Conservation (phyloP, 2,888 invertebrate species). For the Ectropis crepuscularia region DNA sequence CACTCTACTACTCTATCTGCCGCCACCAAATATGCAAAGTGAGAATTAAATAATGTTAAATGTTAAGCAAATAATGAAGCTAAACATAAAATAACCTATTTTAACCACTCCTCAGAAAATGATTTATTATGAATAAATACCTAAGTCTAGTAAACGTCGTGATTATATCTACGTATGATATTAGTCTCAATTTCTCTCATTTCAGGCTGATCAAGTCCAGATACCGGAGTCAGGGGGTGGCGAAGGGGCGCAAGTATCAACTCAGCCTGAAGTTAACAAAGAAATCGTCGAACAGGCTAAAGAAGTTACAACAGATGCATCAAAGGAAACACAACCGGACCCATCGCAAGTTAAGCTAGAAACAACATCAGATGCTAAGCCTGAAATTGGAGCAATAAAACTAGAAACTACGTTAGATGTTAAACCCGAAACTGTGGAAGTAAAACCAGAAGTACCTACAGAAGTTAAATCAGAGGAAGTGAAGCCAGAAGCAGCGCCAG, state of each 20-base stretch:
- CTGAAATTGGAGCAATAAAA: slow-evolving; percentile 17
- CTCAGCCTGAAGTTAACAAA: slow-evolving; percentile 4
- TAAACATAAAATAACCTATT: too few relatives aligned
- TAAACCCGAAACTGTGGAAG: slow-evolving; percentile 29
- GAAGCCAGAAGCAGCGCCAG: slow-evolving; percentile 28
- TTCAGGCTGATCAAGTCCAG: slow-evolving; percentile 48
- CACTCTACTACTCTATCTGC: too few relatives aligned
- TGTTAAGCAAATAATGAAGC: too few relatives aligned
- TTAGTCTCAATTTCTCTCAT: neutral
- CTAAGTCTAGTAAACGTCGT: too few relatives aligned
- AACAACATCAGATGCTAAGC: slow-evolving; percentile 7
- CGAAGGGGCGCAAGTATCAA: slow-evolving; percentile 36
- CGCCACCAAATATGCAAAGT: too few relatives aligned
- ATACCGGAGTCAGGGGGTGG: slow-evolving; percentile 48
- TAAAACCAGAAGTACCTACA: slow-evolving; percentile 16
- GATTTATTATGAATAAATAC: too few relatives aligned
- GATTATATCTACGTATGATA: too few relatives aligned
- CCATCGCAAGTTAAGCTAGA: slow-evolving; percentile 20
- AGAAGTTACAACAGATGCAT: slow-evolving; percentile 14
- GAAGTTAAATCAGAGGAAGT: slow-evolving; percentile 31
- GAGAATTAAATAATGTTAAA: too few relatives aligned
- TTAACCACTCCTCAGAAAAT: too few relatives aligned
- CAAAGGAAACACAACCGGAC: slow-evolving; percentile 31
- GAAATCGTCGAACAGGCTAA: slow-evolving; percentile 1
- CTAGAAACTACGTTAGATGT: slow-evolving; percentile 17